Evolutionary conservation across 2,797 vertebrate species (phyloP), one percentile per base, ranked within the genome.

Genomic region (Characodon lateralis): DNA sequence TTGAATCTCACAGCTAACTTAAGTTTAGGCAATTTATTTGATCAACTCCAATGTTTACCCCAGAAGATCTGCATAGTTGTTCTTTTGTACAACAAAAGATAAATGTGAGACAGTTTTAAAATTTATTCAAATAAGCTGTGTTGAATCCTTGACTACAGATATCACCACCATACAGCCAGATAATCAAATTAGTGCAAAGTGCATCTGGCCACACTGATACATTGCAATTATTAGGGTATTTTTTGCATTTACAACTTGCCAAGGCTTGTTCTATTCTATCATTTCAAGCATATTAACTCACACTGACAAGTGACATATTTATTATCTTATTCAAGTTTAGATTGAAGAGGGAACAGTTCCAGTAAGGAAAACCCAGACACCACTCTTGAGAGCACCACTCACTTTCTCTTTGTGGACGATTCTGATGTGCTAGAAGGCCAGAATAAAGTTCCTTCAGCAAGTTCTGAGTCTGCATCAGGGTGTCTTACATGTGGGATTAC

Each of bases 1-100:
- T 75, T 78, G 53, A 56, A 81, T 79, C 13, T 43, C 8, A 31
- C 58, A 74, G 56, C 8, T 0, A 66, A 83, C 48, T 73, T 59
- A 66, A 18, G 24, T 77, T 41, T 13, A 41, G 20, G 22, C 35
- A 41, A 24, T 12, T 66, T 41, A 63, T 35, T 63, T 65, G 31
- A 39, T 65, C 35, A 35, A 12, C 28, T 63, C 28, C 7, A 20
- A 65, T 28, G 4, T 59, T 59, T 16, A 14, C n/a, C 26, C 58
- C 5, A 59, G 16, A 8, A 10, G 7, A 35, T 39, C 18, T 1
- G 20, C 10, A 71, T 20, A 58, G 41, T 51, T 46, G 5, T 9
- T 74, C 71, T 58, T 66, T 24, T 20, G 35, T 43, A 31, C 31
- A 31, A 51, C 35, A 65, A 65, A 55, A 61, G 71, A 73, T 1